Percentiles rank a stretch among this genome's conserved stretches.
phyloP scores from a whole-genome alignment of 2,888 invertebrate species.

The Hyles lineata region DNA sequence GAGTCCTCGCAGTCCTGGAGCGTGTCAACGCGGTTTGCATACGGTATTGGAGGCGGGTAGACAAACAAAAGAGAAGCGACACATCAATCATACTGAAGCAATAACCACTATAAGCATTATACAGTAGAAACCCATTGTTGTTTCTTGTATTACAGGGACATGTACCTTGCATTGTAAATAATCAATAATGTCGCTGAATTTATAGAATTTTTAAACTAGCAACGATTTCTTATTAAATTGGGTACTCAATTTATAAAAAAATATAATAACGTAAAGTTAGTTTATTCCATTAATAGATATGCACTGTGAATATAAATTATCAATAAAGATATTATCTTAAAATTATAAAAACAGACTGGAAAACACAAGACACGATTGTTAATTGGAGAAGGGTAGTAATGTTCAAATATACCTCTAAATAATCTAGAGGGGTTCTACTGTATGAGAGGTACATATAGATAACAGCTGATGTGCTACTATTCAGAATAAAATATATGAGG shows the following conservation, averaged over 20 bases:
- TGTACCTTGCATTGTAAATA: too few species aligned
- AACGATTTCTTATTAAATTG: too few species aligned
- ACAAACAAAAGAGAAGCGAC: conserved; percentile 67
- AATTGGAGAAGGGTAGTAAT: not conserved
- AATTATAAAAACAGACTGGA: not conserved
- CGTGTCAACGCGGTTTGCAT: conserved; percentile 56
- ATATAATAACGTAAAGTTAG: too few species aligned
- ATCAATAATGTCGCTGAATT: too few species aligned
- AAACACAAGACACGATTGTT: not conserved
- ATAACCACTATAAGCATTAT: conserved; percentile 63
- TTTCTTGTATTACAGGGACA: not conserved
- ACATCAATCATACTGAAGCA: conserved; percentile 72
- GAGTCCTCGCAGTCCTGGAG: conserved; percentile 99
- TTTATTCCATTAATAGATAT: too few species aligned
- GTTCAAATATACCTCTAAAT: conserved; percentile 24
- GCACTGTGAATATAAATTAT: not conserved
- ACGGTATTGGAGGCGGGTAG: conserved; percentile 53
- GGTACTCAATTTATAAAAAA: too few species aligned
- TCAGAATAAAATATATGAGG: conserved; percentile 62
- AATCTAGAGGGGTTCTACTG: conserved; percentile 57
- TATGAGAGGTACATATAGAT: conserved; percentile 51
- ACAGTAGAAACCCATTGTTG: conserved; percentile 30
- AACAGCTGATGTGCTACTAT: conserved; percentile 74
- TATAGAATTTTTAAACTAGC: too few species aligned
- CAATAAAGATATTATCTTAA: not conserved